Evolutionary conservation across 1,140 invertebrate genomes (phyloP), one percentile per base, ranked within the genome.

Genomic region (Drosophila nebulosa): DNA sequence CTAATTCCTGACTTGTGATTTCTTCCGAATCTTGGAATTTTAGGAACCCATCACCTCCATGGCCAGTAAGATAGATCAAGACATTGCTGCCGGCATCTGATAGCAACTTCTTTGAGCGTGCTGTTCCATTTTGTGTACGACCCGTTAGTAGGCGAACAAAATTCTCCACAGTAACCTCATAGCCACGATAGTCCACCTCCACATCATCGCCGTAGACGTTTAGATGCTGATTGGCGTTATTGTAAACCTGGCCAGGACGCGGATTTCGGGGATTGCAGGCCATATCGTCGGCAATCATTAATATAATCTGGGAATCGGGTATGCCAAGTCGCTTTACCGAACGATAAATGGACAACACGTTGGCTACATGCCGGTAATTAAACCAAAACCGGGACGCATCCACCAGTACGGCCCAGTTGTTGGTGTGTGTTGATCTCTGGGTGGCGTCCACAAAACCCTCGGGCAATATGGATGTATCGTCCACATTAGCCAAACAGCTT

Each of bases 1-100:
- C 98, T 72, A 99, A 92, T 91, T 99, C 99, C 86, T 99, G 96
- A 92, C 97, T 99, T n/a, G 98, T 99, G 9, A 99, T 97, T 93
- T 99, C 99, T 92, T 99, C 98, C 1, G 98, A 97, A 92, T 99
- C 99, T 93, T 99, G 99, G 91, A 99, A 99, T 92, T 99, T 99
- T 0, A 99, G 92, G 91, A 99, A 99, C 0, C 98, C 98, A 93
- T 99, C 98, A 30, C 99, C 99, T 14, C 99, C 99, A 93, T 99
- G 99, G 0, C 98, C 98, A 69, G 96, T 97, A 81, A 99, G 94
- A 92, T 99, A 99, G 76, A 99, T 97, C 0, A 99, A 92, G 52
- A 99, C 97, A 92, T 99, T 99, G 89, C 97, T 99, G 4, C 97
- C 96, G 90, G 99, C 97, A 93, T 99, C 98, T 1, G 98, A 98